Percentiles rank a stretch among this genome's conserved stretches.
phyloP scores from a whole-genome alignment of 2,113 vertebrate genomes.

The Anser cygnoides region DNA sequence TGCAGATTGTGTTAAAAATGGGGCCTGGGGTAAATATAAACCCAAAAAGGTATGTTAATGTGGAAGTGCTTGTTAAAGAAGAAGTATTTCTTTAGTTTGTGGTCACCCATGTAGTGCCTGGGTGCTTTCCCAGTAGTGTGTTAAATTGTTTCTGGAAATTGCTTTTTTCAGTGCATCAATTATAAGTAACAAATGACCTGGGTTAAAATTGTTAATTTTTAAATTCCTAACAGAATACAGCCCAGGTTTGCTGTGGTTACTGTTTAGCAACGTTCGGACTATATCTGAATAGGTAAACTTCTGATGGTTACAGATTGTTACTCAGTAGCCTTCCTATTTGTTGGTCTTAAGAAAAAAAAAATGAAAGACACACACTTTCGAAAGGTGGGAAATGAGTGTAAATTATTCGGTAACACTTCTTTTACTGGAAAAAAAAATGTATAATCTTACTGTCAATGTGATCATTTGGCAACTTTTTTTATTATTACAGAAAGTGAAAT shows the following conservation, averaged over 20 bases:
- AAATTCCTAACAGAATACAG: slow-evolving; percentile 69
- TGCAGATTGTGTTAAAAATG: background rate
- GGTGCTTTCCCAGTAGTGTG: background rate
- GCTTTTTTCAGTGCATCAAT: background rate
- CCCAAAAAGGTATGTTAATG: background rate
- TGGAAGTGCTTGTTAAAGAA: background rate
- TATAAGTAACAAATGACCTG: background rate
- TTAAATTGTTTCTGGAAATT: background rate
- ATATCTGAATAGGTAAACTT: background rate
- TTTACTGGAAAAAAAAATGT: background rate
- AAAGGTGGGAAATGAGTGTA: background rate
- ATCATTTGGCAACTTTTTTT: background rate
- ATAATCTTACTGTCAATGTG: background rate
- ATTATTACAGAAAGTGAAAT: background rate
- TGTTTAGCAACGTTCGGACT: slow-evolving; percentile 57
- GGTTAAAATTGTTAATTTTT: slow-evolving; percentile 35
- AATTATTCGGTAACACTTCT: background rate
- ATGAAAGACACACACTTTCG: background rate
- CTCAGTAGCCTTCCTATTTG: background rate
- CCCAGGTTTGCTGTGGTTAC: slow-evolving; percentile 68
- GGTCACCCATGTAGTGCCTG: background rate
- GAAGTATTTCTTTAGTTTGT: background rate
- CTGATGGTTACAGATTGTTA: background rate
- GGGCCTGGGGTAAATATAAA: background rate
- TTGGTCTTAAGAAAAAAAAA: background rate